Base-by-base conservation (phyloP, 2,113 vertebrate genomes). In the Epinephelus moara region DNA sequence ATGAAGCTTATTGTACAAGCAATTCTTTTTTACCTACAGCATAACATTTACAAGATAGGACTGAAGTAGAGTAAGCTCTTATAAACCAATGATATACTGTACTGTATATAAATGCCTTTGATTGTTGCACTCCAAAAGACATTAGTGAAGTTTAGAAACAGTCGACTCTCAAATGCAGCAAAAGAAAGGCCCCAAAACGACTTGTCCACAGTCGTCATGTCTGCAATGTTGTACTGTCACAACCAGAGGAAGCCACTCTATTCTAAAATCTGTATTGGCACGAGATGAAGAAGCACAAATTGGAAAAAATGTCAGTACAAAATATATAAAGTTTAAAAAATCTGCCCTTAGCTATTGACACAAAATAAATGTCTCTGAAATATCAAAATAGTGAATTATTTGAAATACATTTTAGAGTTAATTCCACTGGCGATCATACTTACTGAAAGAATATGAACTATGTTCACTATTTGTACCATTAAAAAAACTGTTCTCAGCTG, bases 1-100 rank as follows among this genome's bases (percentile, higher is more conserved):
- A 93, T 92, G 93, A 95, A 92, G 92, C 93, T 61, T 70, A 96
- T 96, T 95, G 91, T 97, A 97, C 96, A 97, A 93, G 96, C 93
- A 91, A 93, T 89, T 94, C 82, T 72, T 93, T 76, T 92, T 92
- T 87, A 91, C 81, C 84, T 92, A 90, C 85, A 89, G 79, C 84
- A 68, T 89, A 92, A 92, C 77, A 95, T 95, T 96, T 94, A 81
- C 94, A 97, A 89, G 88, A 84, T 82, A 88, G 59, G 72, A 59
- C 75, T 78, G 86, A 90, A 82, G 78, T 69, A 78, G 80, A 88
- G 72, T 56, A 88, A 87, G 70, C 75, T 79, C 64, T 88, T 78
- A 76, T 75, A 89, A 82, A 69, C 70, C 40, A 78, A 55, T 79
- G 76, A 84, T 84, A 86, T 78, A 83, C 64, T 40, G 49, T 70